Evolutionary conservation across 2,113 vertebrate species (phyloP).

Genomic region (Etia nguti): DNA sequence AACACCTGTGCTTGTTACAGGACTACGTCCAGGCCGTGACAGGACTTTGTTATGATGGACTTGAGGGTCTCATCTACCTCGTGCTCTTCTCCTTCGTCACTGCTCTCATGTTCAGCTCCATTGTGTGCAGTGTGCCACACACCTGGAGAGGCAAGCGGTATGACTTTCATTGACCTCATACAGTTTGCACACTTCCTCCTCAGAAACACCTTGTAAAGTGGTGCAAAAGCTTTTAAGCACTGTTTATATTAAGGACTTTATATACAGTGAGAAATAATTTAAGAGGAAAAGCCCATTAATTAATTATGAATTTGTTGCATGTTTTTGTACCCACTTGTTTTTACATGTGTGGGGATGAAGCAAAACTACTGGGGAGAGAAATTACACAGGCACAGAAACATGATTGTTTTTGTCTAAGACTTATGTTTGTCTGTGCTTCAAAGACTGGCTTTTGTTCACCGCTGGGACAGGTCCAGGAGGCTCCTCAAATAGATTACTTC

Average conservation of each 20-base stretch:
- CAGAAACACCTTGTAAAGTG: not conserved
- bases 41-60: slow-evolving; percentile 91
- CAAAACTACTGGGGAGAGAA: not conserved
- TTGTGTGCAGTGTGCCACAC: slow-evolving; percentile 93
- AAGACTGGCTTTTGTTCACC: slow-evolving; percentile 1
- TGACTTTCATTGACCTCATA: not conserved
- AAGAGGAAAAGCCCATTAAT: slow-evolving; percentile 19
- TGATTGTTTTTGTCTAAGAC: not conserved
- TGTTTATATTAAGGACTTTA: not conserved
- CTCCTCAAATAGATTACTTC: slow-evolving; percentile 39
- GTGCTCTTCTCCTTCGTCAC: slow-evolving; percentile 96
- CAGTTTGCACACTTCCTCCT: not conserved
- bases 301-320: slow-evolving; percentile 17
- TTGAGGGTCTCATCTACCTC: slow-evolving; percentile 97
- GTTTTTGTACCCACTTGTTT: not conserved
- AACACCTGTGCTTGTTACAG: slow-evolving; percentile 57
- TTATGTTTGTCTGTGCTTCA: not conserved
- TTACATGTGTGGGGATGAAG: not conserved
- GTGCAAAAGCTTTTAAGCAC: slow-evolving; percentile 3
- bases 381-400: not conserved
- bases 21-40: slow-evolving; percentile 93
- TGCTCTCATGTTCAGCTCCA: slow-evolving; percentile 96
- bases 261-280: slow-evolving; percentile 33
- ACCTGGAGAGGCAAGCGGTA: slow-evolving; percentile 93
- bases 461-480: slow-evolving; percentile 1